phyloP scores from a whole-genome alignment of 2,113 vertebrate genomes.

The Elephas maximus region DNA sequence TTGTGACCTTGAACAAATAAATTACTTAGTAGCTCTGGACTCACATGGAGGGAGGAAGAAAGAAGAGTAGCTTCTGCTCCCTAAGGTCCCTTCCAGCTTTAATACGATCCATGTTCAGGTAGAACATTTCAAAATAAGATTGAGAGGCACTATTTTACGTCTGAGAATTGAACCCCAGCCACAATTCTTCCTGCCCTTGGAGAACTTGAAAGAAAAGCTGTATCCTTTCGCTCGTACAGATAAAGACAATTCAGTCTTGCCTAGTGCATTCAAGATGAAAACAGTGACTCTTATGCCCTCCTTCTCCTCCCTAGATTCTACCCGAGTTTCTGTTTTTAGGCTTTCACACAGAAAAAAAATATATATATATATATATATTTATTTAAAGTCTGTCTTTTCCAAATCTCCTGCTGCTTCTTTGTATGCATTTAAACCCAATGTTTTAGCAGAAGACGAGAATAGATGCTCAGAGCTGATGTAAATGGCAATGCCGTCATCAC shows the following conservation, averaged over 20 bases:
- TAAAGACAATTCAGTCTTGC: background rate
- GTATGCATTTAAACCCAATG: slow-evolving; percentile 69
- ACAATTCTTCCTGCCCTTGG: background rate
- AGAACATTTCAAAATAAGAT: slow-evolving; percentile 52
- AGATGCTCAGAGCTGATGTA: slow-evolving; percentile 56
- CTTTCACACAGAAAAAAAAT: slow-evolving; percentile 61
- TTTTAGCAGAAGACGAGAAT: slow-evolving; percentile 77
- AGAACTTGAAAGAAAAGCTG: background rate
- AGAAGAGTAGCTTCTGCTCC: background rate
- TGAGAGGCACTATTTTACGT: background rate
- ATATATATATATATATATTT: background rate
- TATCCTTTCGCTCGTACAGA: background rate
- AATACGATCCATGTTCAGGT: background rate
- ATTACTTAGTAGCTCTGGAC: background rate
- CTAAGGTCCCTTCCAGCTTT: background rate
- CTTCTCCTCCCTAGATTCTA: slow-evolving; percentile 59
- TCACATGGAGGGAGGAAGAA: background rate
- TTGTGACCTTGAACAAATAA: background rate
- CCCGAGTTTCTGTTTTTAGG: slow-evolving; percentile 70
- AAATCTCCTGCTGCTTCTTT: slow-evolving; percentile 77
- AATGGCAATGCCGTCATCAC: slow-evolving; percentile 61
- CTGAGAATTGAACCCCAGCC: background rate
- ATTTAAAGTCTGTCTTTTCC: slow-evolving; percentile 69
- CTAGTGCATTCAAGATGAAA: slow-evolving; percentile 24
- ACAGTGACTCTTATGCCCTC: background rate